A percentile compares a stretch with the other conserved stretches of the same genome.
Conservation (phyloP, 1,140 invertebrate species). For the Aphelenchoides fujianensis region DNA sequence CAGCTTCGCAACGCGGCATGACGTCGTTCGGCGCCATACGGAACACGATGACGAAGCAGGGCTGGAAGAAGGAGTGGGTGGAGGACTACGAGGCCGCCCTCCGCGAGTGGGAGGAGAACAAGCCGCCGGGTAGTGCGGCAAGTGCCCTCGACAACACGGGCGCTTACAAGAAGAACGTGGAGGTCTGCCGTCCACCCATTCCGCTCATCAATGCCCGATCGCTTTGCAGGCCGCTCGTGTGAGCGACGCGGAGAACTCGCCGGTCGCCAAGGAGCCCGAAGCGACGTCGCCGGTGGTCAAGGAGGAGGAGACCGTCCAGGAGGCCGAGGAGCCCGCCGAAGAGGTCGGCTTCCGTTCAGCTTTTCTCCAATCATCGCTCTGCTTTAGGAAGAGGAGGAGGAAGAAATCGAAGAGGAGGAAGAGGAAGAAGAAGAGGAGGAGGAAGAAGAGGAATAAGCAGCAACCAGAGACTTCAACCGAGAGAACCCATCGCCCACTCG, state of each 20-base stretch:
- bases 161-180: constrained; percentile 60
- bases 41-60: constrained; percentile 50
- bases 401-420: constrained; percentile 50
- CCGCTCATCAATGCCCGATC: too few species aligned
- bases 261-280: constrained; percentile 35
- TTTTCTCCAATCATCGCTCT: constrained; percentile 13
- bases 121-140: constrained; percentile 57
- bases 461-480: too few species aligned
- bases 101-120: constrained; percentile 61
- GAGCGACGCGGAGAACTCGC: constrained; percentile 29
- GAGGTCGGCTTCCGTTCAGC: constrained; percentile 30
- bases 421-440: constrained; percentile 57
- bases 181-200: too few species aligned
- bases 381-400: constrained; percentile 45
- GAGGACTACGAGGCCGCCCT: constrained; percentile 60
- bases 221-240: too few species aligned
- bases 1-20: constrained; percentile 60
- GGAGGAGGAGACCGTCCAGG: constrained; percentile 31
- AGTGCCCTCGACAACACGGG: constrained; percentile 36
- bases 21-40: constrained; percentile 62
- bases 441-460: constrained; percentile 44
- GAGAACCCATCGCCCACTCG: too few species aligned
- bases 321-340: constrained; percentile 36
- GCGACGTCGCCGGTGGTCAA: constrained; percentile 25
- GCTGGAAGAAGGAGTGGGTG: constrained; percentile 63